phyloP scores from a whole-genome alignment of 2,113 vertebrate genomes.

The Amblyopsis rosae region DNA sequence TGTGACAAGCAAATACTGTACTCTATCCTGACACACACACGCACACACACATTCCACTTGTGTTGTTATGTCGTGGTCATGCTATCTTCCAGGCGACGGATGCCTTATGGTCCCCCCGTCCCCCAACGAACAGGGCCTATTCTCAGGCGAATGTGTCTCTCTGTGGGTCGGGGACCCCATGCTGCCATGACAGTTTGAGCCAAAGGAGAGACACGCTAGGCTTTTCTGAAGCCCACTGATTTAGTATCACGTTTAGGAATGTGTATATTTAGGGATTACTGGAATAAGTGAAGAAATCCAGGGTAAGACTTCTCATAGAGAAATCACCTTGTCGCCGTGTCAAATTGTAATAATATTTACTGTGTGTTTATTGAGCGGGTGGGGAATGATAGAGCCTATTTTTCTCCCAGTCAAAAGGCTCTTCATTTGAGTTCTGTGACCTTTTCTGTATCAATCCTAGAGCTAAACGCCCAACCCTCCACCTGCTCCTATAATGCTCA shows the following conservation, averaged over 20 bases:
- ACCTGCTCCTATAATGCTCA: no score
- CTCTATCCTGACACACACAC: not conserved
- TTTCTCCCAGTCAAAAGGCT: no score
- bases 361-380: no score
- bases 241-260: not conserved
- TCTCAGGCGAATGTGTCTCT: conserved; percentile 31
- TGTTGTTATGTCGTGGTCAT: conserved; percentile 1
- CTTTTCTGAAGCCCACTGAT: not conserved
- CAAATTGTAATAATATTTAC: no score
- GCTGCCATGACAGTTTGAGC: conserved; percentile 27
- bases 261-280: not conserved
- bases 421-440: no score
- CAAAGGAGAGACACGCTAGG: conserved; percentile 7
- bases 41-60: not conserved
- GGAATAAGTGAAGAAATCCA: no score
- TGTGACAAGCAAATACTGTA: not conserved
- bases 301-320: no score
- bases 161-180: conserved; percentile 45
- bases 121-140: conserved; percentile 25
- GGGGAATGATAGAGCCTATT: no score
- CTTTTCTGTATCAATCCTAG: no score
- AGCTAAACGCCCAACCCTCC: no score
- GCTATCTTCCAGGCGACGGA: conserved; percentile 22
- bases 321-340: no score
- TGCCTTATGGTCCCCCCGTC: conserved; percentile 17